Evolutionary conservation across 2,888 invertebrate species (phyloP), one percentile per base, ranked within the genome.

Genomic region (Dioctria linearis): DNA sequence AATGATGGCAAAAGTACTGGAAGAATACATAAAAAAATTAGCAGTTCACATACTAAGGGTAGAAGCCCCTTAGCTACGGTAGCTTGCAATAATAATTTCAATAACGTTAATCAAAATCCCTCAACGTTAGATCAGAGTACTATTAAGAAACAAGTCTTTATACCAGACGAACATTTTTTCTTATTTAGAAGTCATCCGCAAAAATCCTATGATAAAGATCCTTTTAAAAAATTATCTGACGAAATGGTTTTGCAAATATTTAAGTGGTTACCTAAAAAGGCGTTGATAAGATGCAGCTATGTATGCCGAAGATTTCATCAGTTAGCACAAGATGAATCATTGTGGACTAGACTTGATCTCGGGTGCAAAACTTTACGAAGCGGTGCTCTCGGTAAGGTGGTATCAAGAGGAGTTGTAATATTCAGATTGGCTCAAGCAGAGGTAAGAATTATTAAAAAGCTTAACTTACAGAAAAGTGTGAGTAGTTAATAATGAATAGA

Each of bases 331-430:
- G 97, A 98, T 87, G 96, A 96, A 85, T 93, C 94, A 0, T 88
- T 98, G 0, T 98, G 98, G 98, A 93, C 93, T 61, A 91, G 96
- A 25, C 88, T 97, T 83, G 97, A 98, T 87, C 89, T 96, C 25
- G 94, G 95, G 6, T 92, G 93, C 82, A 93, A 93, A 84, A 91
- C 92, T 0, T 86, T 98, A 6, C 89, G 91, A 13, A 90, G 91
- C 9, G 94, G 94, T 63, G 93, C 94, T 0, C 86, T 98, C 6
- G 95, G 94, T 2, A 91, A 93, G 83, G 92, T 97, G 81, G 85
- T 97, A n/a, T 91, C 91, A 11, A 91, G 95, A 83, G 96, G 96
- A 85, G 94, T 96, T 0, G 90, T 93, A 71, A 93, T 95, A 78
- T 89, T 97, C 5, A 90, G 97, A 81, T 90, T 97, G 61, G 94